These are phyloP conservation scores for Pongo abelii DNA, from an alignment of 2,113 vertebrate genomes.

Conservation along the genomic window DNA sequence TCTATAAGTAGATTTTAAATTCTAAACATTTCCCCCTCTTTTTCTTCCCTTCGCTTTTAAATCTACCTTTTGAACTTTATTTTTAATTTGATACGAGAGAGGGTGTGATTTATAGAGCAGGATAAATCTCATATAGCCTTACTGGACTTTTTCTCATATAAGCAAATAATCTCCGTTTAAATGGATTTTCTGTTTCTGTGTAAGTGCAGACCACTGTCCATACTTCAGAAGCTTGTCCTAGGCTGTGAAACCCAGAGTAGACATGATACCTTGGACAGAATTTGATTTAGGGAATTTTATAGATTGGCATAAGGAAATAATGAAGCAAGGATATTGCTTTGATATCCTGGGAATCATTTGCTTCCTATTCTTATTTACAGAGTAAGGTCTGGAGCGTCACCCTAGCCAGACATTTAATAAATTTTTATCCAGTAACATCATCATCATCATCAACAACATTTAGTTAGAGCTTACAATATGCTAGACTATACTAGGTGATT, in stretches of 20 bases:
- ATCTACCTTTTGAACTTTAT: not conserved
- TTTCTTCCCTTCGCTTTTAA: not conserved
- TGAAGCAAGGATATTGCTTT: not conserved
- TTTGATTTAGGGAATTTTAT: not conserved
- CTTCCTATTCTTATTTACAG: not conserved
- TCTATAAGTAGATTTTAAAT: constrained; percentile 12
- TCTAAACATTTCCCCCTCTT: not conserved
- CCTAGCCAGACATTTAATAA: not conserved
- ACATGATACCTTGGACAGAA: not conserved
- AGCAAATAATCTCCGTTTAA: constrained; percentile 27
- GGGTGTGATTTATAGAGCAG: not conserved
- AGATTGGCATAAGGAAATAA: not conserved
- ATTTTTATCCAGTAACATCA: not conserved
- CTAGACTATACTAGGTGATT: not conserved
- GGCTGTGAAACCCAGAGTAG: not conserved
- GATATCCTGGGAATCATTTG: not conserved
- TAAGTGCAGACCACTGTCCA: not conserved
- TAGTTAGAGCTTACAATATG: not conserved
- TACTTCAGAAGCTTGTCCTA: not conserved
- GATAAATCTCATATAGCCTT: not conserved
- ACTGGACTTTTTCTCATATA: not conserved
- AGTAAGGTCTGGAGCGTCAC: not conserved
- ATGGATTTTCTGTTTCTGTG: not conserved
- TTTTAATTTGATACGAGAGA: not conserved
- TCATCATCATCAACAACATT: not conserved